Percentiles rank a stretch among this genome's conserved stretches.
Conservation (phyloP, 2,797 vertebrate genomes). For the Champsocephalus gunnari region DNA sequence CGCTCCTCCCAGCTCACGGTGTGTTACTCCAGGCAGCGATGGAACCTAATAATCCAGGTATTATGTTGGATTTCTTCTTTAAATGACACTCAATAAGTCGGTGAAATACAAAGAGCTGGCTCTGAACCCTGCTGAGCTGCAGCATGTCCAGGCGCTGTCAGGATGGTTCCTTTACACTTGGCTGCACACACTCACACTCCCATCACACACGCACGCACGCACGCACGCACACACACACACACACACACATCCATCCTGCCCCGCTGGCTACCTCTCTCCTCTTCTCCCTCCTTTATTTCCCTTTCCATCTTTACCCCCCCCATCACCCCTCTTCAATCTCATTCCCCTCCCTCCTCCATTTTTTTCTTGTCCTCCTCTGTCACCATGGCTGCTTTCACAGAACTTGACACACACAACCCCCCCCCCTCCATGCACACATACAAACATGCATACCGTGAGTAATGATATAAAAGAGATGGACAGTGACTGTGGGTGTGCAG, state of each 20-base stretch:
- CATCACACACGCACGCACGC: conserved; percentile 5
- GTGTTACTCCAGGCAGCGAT: not conserved
- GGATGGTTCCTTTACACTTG: conserved; percentile 59
- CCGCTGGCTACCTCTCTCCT: conserved; percentile 33
- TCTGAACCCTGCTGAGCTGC: conserved; percentile 37
- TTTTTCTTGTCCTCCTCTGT: conserved; percentile 12
- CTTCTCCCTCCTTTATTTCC: conserved; percentile 13
- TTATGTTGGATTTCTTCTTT: not conserved
- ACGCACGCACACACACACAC: not conserved
- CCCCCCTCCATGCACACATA: not conserved
- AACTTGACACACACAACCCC: not conserved
- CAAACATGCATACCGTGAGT: conserved; percentile 3
- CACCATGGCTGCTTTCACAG: conserved; percentile 28
- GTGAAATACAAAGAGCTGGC: conserved; percentile 25
- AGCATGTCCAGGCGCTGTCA: conserved; percentile 60
- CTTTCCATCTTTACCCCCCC: conserved; percentile 17
- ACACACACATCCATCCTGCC: not conserved
- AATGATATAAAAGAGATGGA: conserved; percentile 20
- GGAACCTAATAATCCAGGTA: not conserved
- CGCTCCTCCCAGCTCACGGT: not conserved
- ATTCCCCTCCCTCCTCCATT: not conserved
- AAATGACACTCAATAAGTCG: not conserved
- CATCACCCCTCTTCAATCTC: conserved; percentile 7
- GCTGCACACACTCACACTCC: conserved; percentile 46
- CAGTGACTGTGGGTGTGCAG: conserved; percentile 39